A percentile compares a stretch with the other conserved stretches of the same genome.
Evolutionary conservation across 2,888 invertebrate genomes (phyloP).

Genomic region (Fragum whitleyi): DNA sequence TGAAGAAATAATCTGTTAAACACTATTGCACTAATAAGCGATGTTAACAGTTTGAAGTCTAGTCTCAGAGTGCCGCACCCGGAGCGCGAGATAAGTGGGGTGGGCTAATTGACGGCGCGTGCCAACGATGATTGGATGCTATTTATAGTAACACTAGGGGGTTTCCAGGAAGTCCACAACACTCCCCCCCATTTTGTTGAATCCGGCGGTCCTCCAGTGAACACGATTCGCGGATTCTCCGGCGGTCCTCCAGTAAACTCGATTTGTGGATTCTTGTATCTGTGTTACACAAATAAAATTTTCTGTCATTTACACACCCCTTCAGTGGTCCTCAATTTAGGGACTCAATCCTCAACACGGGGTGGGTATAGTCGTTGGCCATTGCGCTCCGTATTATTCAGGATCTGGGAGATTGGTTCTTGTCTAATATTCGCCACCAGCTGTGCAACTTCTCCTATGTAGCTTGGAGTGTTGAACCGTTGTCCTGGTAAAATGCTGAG

Average conservation of each 20-base stretch:
- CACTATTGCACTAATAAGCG: not conserved
- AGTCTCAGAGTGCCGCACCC: not conserved
- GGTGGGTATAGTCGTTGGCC: conserved; percentile 14
- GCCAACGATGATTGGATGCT: not conserved
- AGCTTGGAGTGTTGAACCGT: conserved; percentile 9
- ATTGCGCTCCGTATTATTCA: conserved; percentile 2
- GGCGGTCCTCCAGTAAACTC: conserved; percentile 1
- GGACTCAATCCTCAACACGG: conserved; percentile 1
- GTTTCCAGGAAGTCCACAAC: conserved; percentile 6
- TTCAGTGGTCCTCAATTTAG: not conserved
- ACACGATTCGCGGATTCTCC: too few species aligned
- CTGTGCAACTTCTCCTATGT: conserved; percentile 15
- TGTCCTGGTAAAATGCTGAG: conserved; percentile 9
- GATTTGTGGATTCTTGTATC: not conserved
- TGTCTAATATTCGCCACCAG: not conserved
- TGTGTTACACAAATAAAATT: not conserved
- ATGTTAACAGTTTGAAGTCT: not conserved
- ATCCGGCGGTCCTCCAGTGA: conserved; percentile 5
- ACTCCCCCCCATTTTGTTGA: conserved; percentile 8
- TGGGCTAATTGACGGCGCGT: not conserved
- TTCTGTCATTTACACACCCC: not conserved
- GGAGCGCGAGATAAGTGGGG: not conserved
- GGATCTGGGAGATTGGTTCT: not conserved
- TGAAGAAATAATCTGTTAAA: not conserved
- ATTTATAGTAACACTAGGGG: conserved; percentile 1